Base-by-base conservation (phyloP, 2,113 vertebrate species). In the Takifugu flavidus region DNA sequence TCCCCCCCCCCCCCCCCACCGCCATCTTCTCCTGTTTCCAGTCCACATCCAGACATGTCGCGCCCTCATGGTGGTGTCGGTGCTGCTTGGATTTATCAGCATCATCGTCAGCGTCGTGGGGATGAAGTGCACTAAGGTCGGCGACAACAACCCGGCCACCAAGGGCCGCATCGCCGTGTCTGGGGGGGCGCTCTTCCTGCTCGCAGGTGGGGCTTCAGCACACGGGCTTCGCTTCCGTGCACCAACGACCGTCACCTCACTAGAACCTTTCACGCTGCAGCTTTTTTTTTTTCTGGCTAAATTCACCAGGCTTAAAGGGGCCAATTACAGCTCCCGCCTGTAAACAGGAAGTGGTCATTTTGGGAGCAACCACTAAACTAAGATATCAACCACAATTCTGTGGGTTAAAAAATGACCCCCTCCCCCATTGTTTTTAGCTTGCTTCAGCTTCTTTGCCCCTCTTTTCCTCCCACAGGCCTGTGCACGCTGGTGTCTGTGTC, bases 111-210 rank as follows among this genome's bases (percentile, higher is more conserved):
- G 97, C 0, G 95, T 99, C 15, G 85, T 98, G 62, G 97, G 97
- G 67, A 98, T 98, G 96, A 96, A 98, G 65, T 99, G 97, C 84
- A 99, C 97, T 1, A 95, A 94, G 59, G 95, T 98, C 0, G 96
- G 94, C 2, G 97, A 99, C 57, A 95, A 94, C 65, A 95, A 95
- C 82, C 97, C 97, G 0, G 45, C 87, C 0, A 92, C 91, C 71
- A 98, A 99, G 83, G 86, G 90, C 76, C 93, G 95, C 57, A 91
- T 98, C 0, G 97, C 96, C 8, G 89, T 96, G 62, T 89, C 92
- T 0, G 97, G 96, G 25, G 97, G 97, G 0, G 79, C 86, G 28
- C 92, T 98, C 62, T 99, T 98, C 61, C 4, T 98, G 59, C 90
- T 98, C 2, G 94, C 94, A 8, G 97, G 97, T 98, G 83, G 86